Percentiles rank a stretch among this genome's conserved stretches.
These are phyloP conservation scores for Gnatocerus cornutus DNA, from an alignment of 2,888 invertebrate genomes.

Conservation along the genomic window DNA sequence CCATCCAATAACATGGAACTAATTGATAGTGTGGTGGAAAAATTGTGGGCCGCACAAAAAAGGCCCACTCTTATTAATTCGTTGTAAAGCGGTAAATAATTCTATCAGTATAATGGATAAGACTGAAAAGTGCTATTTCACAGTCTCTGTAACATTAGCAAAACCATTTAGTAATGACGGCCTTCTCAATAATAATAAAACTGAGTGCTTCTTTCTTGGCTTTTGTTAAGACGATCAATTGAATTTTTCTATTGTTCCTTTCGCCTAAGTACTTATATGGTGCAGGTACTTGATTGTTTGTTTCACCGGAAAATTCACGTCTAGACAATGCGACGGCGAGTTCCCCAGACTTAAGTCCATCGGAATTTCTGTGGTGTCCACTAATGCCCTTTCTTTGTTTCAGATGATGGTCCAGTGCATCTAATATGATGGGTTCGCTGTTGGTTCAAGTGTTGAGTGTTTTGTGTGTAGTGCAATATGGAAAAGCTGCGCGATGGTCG, in stretches of 20 bases:
- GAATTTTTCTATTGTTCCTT: constrained; percentile 46
- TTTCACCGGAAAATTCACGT: constrained; percentile 14
- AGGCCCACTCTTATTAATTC: constrained; percentile 42
- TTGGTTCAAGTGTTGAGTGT: constrained; percentile 62
- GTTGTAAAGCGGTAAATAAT: constrained; percentile 46
- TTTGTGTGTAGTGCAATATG: constrained; percentile 66
- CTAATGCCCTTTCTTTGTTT: constrained; percentile 47
- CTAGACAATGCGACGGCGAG: background rate
- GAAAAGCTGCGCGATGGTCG: constrained; percentile 68
- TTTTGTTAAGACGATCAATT: constrained; percentile 47
- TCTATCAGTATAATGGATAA: constrained; percentile 43
- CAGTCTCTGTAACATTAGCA: constrained; percentile 39
- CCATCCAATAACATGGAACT: constrained; percentile 42
- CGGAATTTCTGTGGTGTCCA: too few species aligned
- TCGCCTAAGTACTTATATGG: constrained; percentile 43
- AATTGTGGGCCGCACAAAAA: constrained; percentile 36
- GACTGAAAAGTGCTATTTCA: constrained; percentile 44
- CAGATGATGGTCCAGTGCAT: constrained; percentile 56
- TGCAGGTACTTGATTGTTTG: constrained; percentile 19
- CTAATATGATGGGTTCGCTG: constrained; percentile 55
- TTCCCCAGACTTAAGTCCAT: too few species aligned
- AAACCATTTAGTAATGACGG: constrained; percentile 39
- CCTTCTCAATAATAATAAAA: constrained; percentile 40
- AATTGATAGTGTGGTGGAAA: constrained; percentile 43
- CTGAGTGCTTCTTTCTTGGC: constrained; percentile 37